Evolutionary conservation across 2,113 vertebrate species (phyloP).

Genomic region (Eclectus roratus): DNA sequence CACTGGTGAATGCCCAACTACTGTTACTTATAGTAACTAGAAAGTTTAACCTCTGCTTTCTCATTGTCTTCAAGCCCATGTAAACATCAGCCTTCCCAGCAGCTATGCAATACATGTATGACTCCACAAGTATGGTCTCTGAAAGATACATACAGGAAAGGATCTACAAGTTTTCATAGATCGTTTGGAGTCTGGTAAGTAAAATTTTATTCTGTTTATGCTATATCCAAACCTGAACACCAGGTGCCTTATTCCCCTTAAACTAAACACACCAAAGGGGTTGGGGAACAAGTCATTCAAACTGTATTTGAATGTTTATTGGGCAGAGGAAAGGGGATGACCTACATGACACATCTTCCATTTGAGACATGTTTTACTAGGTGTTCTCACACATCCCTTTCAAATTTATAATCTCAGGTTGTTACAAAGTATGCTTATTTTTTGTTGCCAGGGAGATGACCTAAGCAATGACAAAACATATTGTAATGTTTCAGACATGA

Average conservation of each 20-base stretch:
- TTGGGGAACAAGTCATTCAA: background rate
- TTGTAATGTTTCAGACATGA: constrained; percentile 40
- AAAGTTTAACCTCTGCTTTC: background rate
- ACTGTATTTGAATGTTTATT: background rate
- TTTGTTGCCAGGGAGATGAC: constrained; percentile 47
- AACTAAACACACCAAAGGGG: background rate
- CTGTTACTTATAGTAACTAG: background rate
- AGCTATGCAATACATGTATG: background rate
- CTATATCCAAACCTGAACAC: background rate
- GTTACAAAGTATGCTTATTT: constrained; percentile 1
- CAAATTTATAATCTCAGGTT: constrained; percentile 9
- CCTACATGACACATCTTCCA: background rate
- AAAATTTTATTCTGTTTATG: background rate
- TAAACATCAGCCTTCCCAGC: background rate
- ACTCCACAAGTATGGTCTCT: background rate
- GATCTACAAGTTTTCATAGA: background rate
- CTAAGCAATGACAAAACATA: constrained; percentile 26
- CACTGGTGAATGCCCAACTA: background rate
- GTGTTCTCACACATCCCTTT: constrained; percentile 2
- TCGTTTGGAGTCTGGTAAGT: background rate
- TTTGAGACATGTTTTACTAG: constrained; percentile 15
- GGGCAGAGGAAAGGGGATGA: background rate
- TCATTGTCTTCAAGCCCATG: background rate
- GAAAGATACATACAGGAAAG: background rate
- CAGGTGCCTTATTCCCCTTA: background rate